Evolutionary conservation across 2,888 invertebrate species (phyloP), one percentile per base, ranked within the genome.

Genomic region (Ceramica pisi): DNA sequence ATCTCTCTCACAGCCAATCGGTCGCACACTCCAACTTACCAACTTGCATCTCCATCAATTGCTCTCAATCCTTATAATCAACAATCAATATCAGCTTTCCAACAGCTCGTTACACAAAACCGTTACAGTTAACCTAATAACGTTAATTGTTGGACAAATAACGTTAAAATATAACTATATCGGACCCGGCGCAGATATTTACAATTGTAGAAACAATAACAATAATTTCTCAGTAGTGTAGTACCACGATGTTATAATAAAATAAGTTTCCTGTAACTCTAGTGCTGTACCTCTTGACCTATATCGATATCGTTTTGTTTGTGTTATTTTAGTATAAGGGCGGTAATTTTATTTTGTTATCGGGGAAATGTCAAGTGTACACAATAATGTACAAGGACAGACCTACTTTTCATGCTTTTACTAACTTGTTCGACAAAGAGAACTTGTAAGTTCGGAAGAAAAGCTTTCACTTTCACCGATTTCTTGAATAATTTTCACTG

Each of bases 181-280:
- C 63, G 74, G 72, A 67, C 31, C 60, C 21, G 66, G 75, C 72
- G 75, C 77, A 69, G 57, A 76, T 90, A 90, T 91, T 91, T 92
- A 90, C 89, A 89, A 86, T 88, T 73, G 75, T 71, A 68, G 66
- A 57, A 83, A 88, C 86, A 90, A 91, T 89, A 92, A 91, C 88
- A 91, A 67, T 85, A 71, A 80, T 69, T 91, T 90, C 90, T 70
- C 65, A 66, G 90, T 87, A 90, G 75, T 81, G 74, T 74, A 84
- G 83, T 62, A 75, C 76, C 83, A 65, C 78, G 67, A 74, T 79
- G 79, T 79, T 72, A 83, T 85, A 83, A 83, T 84, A 88, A 86
- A 78, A 72, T 89, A 86, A 84, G 65, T 83, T 87, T 80, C 74
- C 75, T 67, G 69, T 71, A 64, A 65, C 70, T 68, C 50, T 82